phyloP scores from a whole-genome alignment of 2,113 vertebrate species.

The Eudyptes chrysolophus region DNA sequence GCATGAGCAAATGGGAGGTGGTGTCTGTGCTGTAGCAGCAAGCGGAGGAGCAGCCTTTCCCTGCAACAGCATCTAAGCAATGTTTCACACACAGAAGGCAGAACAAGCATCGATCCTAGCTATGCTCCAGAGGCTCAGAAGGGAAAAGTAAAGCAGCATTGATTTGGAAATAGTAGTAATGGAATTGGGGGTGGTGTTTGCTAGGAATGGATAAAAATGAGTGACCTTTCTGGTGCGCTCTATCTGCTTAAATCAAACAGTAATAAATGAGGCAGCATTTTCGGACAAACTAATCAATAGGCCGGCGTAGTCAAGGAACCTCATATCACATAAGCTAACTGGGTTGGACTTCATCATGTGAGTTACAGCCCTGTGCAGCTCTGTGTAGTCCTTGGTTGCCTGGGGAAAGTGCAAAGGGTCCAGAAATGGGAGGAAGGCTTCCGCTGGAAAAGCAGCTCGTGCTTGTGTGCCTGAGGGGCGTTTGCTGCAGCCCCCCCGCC shows the following conservation, averaged over 20 bases:
- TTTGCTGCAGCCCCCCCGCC: not conserved
- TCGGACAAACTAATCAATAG: slow-evolving; percentile 14
- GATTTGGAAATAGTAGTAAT: slow-evolving; percentile 8
- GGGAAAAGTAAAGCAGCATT: not conserved
- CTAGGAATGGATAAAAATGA: not conserved
- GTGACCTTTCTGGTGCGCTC: not conserved
- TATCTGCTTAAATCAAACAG: slow-evolving; percentile 33
- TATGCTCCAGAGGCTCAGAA: not conserved
- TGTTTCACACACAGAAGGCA: not conserved
- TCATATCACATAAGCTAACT: not conserved
- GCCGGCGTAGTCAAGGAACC: not conserved
- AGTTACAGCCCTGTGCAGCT: not conserved
- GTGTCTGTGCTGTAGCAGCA: not conserved
- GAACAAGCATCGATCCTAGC: not conserved
- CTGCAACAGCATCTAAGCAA: not conserved
- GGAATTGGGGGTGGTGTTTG: not conserved
- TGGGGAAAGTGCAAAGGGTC: not conserved
- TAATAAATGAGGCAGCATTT: slow-evolving; percentile 26
- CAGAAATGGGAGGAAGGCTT: not conserved
- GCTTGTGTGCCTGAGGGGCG: not conserved
- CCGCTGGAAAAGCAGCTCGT: accelerated
- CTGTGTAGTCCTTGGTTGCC: not conserved
- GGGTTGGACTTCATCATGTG: not conserved
- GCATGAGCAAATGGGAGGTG: not conserved
- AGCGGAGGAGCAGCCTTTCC: not conserved